phyloP scores from a whole-genome alignment of 2,113 vertebrate species.

The Hippocampus zosterae region DNA sequence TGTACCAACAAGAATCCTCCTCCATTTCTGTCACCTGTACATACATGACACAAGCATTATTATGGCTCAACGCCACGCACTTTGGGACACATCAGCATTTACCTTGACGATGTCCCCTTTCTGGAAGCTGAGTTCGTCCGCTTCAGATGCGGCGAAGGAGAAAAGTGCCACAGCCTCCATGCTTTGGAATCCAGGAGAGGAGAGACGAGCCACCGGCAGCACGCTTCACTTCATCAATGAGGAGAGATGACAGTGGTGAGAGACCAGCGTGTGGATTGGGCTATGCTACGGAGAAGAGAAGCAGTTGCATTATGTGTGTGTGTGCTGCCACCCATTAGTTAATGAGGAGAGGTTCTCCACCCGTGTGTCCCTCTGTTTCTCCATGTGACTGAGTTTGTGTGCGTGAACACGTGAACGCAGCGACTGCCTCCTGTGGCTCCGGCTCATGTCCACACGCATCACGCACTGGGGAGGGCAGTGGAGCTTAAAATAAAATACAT shows the following conservation, averaged over 20 bases:
- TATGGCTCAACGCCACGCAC: no score
- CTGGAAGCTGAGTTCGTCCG: constrained; percentile 83
- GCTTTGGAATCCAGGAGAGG: constrained; percentile 7
- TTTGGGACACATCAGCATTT: constrained; percentile 6
- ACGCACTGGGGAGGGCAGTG: constrained; percentile 21
- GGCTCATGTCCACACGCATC: constrained; percentile 13
- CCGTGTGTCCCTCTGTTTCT: constrained; percentile 36
- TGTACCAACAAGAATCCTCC: constrained; percentile 91
- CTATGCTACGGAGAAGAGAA: constrained; percentile 30
- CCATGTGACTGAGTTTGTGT: constrained; percentile 41
- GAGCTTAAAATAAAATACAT: constrained; percentile 7
- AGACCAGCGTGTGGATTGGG: constrained; percentile 14
- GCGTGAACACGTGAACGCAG: constrained; percentile 38
- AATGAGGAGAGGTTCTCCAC: constrained; percentile 48
- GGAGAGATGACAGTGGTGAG: constrained; percentile 22
- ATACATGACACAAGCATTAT: constrained; percentile 26
- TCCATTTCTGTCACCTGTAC: constrained; percentile 91
- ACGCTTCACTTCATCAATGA: constrained; percentile 37
- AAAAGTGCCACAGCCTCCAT: constrained; percentile 91
- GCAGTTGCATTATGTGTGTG: constrained; percentile 30
- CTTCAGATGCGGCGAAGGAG: constrained; percentile 79
- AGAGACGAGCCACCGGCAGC: background rate
- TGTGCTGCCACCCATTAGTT: constrained; percentile 50
- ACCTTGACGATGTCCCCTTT: constrained; percentile 90
- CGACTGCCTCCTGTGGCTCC: constrained; percentile 16